Conservation (phyloP, 2,888 invertebrate species). For the Aricia artaxerxes region DNA sequence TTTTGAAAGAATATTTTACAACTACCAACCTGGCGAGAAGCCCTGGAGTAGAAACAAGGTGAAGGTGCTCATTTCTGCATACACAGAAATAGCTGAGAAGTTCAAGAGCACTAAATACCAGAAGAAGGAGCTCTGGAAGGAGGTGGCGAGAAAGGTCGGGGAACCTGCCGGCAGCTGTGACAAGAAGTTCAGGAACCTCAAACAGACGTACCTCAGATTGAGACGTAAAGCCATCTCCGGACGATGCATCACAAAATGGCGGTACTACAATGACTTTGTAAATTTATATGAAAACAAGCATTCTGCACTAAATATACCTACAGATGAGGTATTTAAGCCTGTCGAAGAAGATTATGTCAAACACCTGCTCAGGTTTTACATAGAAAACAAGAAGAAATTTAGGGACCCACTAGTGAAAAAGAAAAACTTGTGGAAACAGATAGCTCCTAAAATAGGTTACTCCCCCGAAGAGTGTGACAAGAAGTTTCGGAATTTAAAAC, state of each 20-base stretch:
- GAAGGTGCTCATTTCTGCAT: constrained; percentile 58
- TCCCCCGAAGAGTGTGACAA: constrained; percentile 67
- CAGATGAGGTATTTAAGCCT: constrained; percentile 43
- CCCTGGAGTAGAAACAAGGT: constrained; percentile 65
- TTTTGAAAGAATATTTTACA: constrained; percentile 69
- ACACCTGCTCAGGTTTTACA: constrained; percentile 61
- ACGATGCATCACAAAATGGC: constrained; percentile 61
- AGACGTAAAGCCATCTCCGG: constrained; percentile 58
- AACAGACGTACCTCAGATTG: constrained; percentile 67
- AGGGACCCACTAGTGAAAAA: constrained; percentile 63
- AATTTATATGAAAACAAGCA: constrained; percentile 52
- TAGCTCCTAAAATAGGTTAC: constrained; percentile 58
- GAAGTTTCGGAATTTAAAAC: constrained; percentile 71
- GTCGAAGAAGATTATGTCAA: constrained; percentile 62
- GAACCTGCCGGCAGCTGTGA: constrained; percentile 61
- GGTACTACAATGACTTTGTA: constrained; percentile 68
- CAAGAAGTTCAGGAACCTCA: constrained; percentile 70
- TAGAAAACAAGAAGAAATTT: constrained; percentile 66
- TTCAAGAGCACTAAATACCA: constrained; percentile 64
- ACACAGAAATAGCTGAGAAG: constrained; percentile 62
- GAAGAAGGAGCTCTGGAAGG: constrained; percentile 71
- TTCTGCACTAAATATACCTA: constrained; percentile 41
- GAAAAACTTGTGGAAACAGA: constrained; percentile 60
- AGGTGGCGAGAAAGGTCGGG: constrained; percentile 59
- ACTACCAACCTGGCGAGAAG: constrained; percentile 57